Base-by-base conservation (phyloP, 2,797 vertebrate species). In the Poecile montanus region DNA sequence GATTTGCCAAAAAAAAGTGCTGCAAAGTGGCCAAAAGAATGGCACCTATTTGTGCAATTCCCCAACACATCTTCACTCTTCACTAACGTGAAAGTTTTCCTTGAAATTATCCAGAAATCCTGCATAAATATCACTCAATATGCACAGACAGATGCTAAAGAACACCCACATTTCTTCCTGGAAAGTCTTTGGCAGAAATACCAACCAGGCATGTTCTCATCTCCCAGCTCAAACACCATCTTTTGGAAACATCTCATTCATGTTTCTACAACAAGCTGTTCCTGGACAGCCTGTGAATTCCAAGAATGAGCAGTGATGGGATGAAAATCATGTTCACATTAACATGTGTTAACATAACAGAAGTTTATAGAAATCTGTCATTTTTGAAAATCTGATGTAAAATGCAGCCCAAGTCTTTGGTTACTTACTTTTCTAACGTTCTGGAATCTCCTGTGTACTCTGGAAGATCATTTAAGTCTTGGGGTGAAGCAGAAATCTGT, bases 381-480 rank as follows among this genome's bases (percentile, higher is more conserved):
- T 34, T 89, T 77, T 8, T 63, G 45, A n/a, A 79, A 89, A 84
- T 57, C 67, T 63, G n/a, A 85, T 30, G 48, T 62, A 84, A 96
- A 90, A 75, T 27, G 30, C 27, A 89, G 44, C 32, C 29, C 66
- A 58, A 51, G 38, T 44, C 47, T 50, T 61, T 60, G 5, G 1
- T 63, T 75, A 97, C 98, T 97, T 94, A 99, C 99, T 99, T 99
- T 96, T 99, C 99, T 36, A 99, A 97, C 2, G 99, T 99, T 89
- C 99, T 98, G 67, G 97, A 97, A 96, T 99, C 99, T 9, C 98
- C 96, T 14, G 94, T 95, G 68, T 98, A 99, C 44, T 99, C 99
- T 1, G 98, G 98, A 82, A 99, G 98, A 94, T 99, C 98, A 13
- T 99, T 99, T 73, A 99, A 97, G 96, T 99, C 99, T 30, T 91